Evolutionary conservation across 2,888 invertebrate species (phyloP).

Genomic region (Priapulus caudatus): DNA sequence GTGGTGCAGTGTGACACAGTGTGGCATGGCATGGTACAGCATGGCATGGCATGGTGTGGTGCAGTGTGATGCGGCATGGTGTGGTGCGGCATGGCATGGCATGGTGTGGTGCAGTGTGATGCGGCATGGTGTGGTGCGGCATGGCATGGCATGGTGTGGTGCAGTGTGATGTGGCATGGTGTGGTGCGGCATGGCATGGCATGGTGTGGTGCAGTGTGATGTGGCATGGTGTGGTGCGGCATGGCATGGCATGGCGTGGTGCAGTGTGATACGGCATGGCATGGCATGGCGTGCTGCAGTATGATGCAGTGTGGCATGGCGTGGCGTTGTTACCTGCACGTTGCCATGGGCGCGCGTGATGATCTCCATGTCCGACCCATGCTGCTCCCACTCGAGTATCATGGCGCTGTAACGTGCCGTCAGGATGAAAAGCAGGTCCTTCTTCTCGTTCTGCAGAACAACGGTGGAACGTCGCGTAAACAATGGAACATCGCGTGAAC

Average conservation of each 20-base stretch:
- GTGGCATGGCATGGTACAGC: slow-evolving; percentile 3
- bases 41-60: slow-evolving; percentile 3
- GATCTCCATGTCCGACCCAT: slow-evolving; percentile 73
- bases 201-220: slow-evolving; percentile 13
- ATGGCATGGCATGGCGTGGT: slow-evolving; percentile 16
- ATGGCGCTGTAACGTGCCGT: slow-evolving; percentile 91
- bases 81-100: slow-evolving; percentile 3
- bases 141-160: too few species aligned
- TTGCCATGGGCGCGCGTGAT: slow-evolving; percentile 91
- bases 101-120: slow-evolving; percentile 3
- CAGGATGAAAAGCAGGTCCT: slow-evolving; percentile 81
- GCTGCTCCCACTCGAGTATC: slow-evolving; percentile 77
- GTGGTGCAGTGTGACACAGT: slow-evolving; percentile 3
- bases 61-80: slow-evolving; percentile 3
- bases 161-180: slow-evolving; percentile 5
- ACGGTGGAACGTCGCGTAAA: too few species aligned
- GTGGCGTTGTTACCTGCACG: slow-evolving; percentile 49
- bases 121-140: too few species aligned
- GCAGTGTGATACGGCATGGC: slow-evolving; percentile 14
- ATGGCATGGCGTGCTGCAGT: slow-evolving; percentile 11
- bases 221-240: slow-evolving; percentile 16
- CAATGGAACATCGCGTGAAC: too few species aligned
- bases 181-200: slow-evolving; percentile 14
- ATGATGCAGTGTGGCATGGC: slow-evolving; percentile 11
- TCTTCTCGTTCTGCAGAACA: slow-evolving; percentile 62